Conservation (phyloP, 2,888 invertebrate genomes). For the Anticlea derivata region DNA sequence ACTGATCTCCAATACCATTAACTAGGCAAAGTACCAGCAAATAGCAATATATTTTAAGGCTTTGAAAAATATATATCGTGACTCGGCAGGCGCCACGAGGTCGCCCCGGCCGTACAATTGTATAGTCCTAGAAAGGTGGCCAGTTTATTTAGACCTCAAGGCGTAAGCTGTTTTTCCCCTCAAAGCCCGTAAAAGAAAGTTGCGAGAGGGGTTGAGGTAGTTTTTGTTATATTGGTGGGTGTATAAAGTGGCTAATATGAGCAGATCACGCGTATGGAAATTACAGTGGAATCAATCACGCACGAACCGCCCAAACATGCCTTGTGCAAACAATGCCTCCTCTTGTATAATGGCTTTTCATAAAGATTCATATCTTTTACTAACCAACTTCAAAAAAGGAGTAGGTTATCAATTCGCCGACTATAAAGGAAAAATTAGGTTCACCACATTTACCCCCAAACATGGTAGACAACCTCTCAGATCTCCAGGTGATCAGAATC, state of each 20-base stretch:
- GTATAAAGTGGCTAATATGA: conserved; percentile 78
- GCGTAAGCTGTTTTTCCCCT: conserved; percentile 48
- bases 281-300: conserved; percentile 82
- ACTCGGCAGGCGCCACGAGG: conserved; percentile 80
- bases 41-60: conserved; percentile 64
- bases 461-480: no score
- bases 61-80: conserved; percentile 76
- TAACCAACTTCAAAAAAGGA: no score
- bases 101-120: conserved; percentile 71
- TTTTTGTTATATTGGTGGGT: conserved; percentile 55
- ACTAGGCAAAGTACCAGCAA: conserved; percentile 43
- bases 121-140: conserved; percentile 69
- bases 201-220: conserved; percentile 38
- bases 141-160: conserved; percentile 55
- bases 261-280: conserved; percentile 81
- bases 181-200: conserved; percentile 26
- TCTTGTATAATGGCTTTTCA: conserved; percentile 64
- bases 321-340: conserved; percentile 67
- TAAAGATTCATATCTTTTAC: conserved; percentile 59
- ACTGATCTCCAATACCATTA: conserved; percentile 41
- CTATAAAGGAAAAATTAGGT: no score
- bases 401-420: no score
- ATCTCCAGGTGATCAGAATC: no score
- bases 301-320: conserved; percentile 75
- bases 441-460: no score